Evolutionary conservation across 2,113 vertebrate genomes (phyloP), one percentile per base, ranked within the genome.

Genomic region (Paradoxurus hermaphroditus): DNA sequence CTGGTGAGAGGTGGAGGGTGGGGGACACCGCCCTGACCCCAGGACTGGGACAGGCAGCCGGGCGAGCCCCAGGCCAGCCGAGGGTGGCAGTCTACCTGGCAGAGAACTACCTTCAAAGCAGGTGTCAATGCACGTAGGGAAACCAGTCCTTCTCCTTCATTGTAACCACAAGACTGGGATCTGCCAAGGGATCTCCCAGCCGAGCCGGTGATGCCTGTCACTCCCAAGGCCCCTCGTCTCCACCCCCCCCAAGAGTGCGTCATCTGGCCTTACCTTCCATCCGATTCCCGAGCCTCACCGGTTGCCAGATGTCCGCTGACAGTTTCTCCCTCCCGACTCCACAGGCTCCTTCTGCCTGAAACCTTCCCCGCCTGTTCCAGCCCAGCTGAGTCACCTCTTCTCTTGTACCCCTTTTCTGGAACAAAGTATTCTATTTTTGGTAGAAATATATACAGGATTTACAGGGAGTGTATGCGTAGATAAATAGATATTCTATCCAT

Each of bases 281-380:
- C 25, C 8, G 46, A 65, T 4, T 27, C 27, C 25, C 0, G 1
- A 39, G n/a, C 53, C 36, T 49, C 41, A 0, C 21, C 13, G 14
- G 3, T 7, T 4, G 13, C 13, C 11, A 0, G 14, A 21, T 8
- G 5, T 49, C 18, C 41, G 4, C 8, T 8, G 13, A 21, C 8
- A 39, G 4, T 6, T 10, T 27, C 16, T 75, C 18, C 31, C 41
- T 27, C n/a, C n/a, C 19, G 46, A 2, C 34, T 13, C 8, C 29
- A 51, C 6, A 3, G 12, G 8, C 23, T 36, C 41, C 34, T 49
- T 29, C 75, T 78, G 10, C 63, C 36, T 3, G 59, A 73, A 93
- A 18, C 29, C 27, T 3, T n/a, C 13, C 12, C 29, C 68, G 39
- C 6, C 16, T 21, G 19, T 84, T 53, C 27, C 34, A 49, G 21